Evolutionary conservation across 2,888 invertebrate species (phyloP).

Genomic region (Theretra japonica): DNA sequence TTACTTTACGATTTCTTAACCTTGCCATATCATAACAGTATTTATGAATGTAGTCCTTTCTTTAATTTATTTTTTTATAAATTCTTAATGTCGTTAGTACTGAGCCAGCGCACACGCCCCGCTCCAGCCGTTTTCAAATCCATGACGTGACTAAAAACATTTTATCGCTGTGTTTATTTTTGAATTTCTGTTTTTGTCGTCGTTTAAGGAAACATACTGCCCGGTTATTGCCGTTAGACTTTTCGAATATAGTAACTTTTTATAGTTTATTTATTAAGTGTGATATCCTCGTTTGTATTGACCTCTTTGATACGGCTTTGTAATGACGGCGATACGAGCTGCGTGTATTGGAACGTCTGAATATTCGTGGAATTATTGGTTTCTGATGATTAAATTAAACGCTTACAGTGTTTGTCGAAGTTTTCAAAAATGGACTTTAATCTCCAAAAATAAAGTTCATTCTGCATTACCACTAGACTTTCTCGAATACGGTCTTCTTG

Average conservation of each 20-base stretch:
- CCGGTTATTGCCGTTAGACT: conserved; percentile 48
- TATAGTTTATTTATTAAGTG: conserved; percentile 8
- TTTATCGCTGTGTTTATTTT: conserved; percentile 34
- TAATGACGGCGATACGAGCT: conserved; percentile 8
- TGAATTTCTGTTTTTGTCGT: conserved; percentile 37
- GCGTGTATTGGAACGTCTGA: conserved; percentile 28
- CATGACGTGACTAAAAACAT: conserved; percentile 39
- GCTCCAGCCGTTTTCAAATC: conserved; percentile 1
- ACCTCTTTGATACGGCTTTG: conserved; percentile 13
- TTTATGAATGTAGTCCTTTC: neutral
- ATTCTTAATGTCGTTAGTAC: neutral
- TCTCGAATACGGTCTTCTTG: too few species aligned
- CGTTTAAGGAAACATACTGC: conserved; percentile 53
- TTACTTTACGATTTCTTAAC: too few species aligned
- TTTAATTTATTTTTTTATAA: neutral
- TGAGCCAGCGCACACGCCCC: conserved; percentile 1
- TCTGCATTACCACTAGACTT: neutral
- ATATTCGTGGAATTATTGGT: neutral
- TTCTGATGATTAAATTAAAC: neutral
- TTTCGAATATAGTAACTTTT: conserved; percentile 30
- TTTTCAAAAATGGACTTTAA: neutral
- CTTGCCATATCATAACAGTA: neutral
- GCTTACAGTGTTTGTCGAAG: too few species aligned
- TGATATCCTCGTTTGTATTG: neutral
- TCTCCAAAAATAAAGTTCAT: too few species aligned